These are phyloP conservation scores for Parasteatoda tepidariorum DNA, from an alignment of 1,140 invertebrate genomes.

Conservation along the genomic window DNA sequence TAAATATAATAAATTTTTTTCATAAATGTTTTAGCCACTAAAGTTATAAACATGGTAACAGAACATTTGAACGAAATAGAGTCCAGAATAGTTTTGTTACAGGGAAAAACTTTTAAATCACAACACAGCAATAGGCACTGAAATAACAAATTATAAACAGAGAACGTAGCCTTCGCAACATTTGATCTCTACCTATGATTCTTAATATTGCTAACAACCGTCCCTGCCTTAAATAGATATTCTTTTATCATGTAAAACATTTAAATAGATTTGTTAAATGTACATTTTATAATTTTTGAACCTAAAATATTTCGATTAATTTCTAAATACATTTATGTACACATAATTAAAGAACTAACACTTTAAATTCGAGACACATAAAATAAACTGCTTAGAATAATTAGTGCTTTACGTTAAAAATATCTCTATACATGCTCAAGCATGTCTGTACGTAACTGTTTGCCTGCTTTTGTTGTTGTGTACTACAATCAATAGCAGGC, in stretches of 20 bases:
- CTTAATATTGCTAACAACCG: slow-evolving; percentile 51
- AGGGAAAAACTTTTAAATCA: slow-evolving; percentile 28
- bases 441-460: neutral
- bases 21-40: slow-evolving; percentile 19
- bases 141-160: slow-evolving; percentile 47
- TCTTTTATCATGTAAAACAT: slow-evolving; percentile 35
- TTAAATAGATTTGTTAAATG: slow-evolving; percentile 35
- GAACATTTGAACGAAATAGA: slow-evolving; percentile 25
- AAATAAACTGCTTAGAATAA: slow-evolving; percentile 38
- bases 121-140: slow-evolving; percentile 47
- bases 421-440: slow-evolving; percentile 28
- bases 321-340: slow-evolving; percentile 37
- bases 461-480: slow-evolving; percentile 8
- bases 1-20: slow-evolving; percentile 54
- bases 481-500: slow-evolving; percentile 19
- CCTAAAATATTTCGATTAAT: slow-evolving; percentile 12
- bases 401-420: slow-evolving; percentile 43
- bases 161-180: slow-evolving; percentile 9
- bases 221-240: slow-evolving; percentile 54
- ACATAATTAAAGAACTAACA: slow-evolving; percentile 23
- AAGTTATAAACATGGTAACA: slow-evolving; percentile 17
- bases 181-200: neutral
- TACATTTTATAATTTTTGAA: neutral
- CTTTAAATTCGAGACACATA: slow-evolving; percentile 11
- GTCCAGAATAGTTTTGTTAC: slow-evolving; percentile 6